These are phyloP conservation scores for Eriocheir sinensis DNA, from an alignment of 1,140 invertebrate species.

Conservation along the genomic window DNA sequence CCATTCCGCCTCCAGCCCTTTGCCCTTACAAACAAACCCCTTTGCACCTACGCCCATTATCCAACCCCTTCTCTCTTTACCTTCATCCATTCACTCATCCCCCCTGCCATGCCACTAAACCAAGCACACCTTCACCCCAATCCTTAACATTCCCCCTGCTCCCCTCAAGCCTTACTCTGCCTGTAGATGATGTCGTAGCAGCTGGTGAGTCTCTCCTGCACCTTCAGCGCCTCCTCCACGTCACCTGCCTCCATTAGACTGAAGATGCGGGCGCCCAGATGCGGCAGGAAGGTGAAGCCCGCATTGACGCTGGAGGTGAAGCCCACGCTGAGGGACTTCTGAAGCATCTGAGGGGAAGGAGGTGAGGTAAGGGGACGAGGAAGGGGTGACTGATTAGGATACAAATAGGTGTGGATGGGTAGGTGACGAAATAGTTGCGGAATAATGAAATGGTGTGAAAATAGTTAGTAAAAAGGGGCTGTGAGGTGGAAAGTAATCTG, in stretches of 20 bases:
- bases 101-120: too few species aligned
- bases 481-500: background rate
- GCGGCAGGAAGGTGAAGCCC: conserved; percentile 32
- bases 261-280: conserved; percentile 20
- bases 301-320: conserved; percentile 57
- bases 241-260: conserved; percentile 49
- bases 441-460: background rate
- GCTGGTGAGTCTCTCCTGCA: conserved; percentile 2
- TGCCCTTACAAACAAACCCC: too few species aligned
- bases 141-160: background rate
- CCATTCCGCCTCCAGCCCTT: background rate
- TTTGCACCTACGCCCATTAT: too few species aligned
- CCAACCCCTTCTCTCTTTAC: too few species aligned
- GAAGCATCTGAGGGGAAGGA: conserved; percentile 42
- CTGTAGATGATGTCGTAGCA: conserved; percentile 34
- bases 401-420: background rate
- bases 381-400: too few species aligned
- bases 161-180: conserved; percentile 12
- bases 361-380: background rate
- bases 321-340: conserved; percentile 61
- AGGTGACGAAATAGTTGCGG: background rate
- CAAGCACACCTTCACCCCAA: background rate
- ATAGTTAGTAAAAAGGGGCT: background rate
- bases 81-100: too few species aligned
- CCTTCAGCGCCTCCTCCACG: conserved; percentile 7